Evolutionary conservation across 2,888 invertebrate genomes (phyloP).

Genomic region (Fabriciana adippe): DNA sequence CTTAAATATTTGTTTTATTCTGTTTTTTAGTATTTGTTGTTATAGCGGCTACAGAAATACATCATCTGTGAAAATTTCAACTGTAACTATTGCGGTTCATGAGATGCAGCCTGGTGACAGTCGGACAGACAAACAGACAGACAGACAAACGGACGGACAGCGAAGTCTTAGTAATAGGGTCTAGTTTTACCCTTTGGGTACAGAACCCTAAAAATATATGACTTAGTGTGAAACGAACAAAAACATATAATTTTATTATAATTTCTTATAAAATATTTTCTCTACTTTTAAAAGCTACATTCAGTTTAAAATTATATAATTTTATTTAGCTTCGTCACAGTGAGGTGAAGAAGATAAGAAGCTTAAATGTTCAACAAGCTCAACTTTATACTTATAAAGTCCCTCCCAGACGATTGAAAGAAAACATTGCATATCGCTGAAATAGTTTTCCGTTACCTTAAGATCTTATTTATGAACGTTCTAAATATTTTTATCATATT

Average conservation of each 20-base stretch:
- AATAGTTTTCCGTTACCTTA: slow-evolving; percentile 3
- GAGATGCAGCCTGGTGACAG: too few relatives aligned
- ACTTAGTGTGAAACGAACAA: neutral
- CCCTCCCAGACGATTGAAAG: slow-evolving; percentile 50
- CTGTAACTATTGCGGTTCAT: too few relatives aligned
- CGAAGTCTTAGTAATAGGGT: too few relatives aligned
- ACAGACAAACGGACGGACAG: too few relatives aligned
- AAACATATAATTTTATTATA: neutral
- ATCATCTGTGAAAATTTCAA: too few relatives aligned
- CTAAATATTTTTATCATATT: slow-evolving; percentile 3
- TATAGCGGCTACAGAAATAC: too few relatives aligned
- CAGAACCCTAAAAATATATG: too few relatives aligned
- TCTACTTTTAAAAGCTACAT: neutral
- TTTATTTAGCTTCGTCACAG: slow-evolving; percentile 13
- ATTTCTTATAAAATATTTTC: too few relatives aligned
- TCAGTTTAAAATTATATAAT: neutral
- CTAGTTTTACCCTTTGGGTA: too few relatives aligned
- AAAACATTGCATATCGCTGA: slow-evolving; percentile 40
- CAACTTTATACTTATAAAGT: slow-evolving; percentile 37
- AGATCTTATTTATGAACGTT: neutral
- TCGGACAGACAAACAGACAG: too few relatives aligned
- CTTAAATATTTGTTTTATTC: too few relatives aligned
- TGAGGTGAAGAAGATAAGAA: slow-evolving; percentile 17
- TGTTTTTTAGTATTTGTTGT: too few relatives aligned
- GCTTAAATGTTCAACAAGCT: slow-evolving; percentile 20